phyloP scores from a whole-genome alignment of 2,113 vertebrate species.

The Leptosomus discolor region DNA sequence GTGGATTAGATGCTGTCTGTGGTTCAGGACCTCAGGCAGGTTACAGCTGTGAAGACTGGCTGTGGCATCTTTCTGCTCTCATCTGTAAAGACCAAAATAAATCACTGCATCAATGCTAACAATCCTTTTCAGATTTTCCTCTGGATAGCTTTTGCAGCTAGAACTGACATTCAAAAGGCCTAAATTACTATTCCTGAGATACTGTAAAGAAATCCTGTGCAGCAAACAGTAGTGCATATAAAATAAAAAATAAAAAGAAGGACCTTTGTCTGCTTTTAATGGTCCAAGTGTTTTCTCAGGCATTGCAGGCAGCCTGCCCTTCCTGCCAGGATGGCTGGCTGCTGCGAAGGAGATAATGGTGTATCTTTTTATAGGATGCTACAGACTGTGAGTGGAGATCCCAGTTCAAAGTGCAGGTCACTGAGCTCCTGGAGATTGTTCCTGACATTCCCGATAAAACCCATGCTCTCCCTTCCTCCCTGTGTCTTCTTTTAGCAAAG shows the following conservation, averaged over 20 bases:
- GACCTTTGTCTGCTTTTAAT: conserved; percentile 21
- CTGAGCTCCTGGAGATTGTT: conserved; percentile 64
- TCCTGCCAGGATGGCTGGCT: conserved; percentile 14
- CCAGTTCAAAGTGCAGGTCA: conserved; percentile 71
- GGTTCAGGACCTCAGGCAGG: not conserved
- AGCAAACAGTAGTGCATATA: not conserved
- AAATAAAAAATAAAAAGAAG: not conserved
- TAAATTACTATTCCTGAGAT: not conserved
- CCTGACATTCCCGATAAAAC: conserved; percentile 62
- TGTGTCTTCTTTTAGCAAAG: not conserved
- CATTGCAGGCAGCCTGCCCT: not conserved
- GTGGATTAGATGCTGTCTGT: not conserved
- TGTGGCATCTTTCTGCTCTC: not conserved
- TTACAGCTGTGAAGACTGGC: not conserved
- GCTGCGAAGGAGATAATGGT: conserved; percentile 28
- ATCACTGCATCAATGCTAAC: not conserved
- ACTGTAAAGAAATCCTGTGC: not conserved
- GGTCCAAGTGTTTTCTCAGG: conserved; percentile 3
- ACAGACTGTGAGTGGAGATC: conserved; percentile 33
- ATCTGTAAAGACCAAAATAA: not conserved
- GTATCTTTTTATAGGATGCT: conserved; percentile 67
- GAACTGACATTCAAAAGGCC: not conserved
- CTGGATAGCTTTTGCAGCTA: not conserved
- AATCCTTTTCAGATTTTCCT: not conserved
- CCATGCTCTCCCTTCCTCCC: not conserved